phyloP scores from a whole-genome alignment of 2,888 invertebrate species.

The Plusia festucae region DNA sequence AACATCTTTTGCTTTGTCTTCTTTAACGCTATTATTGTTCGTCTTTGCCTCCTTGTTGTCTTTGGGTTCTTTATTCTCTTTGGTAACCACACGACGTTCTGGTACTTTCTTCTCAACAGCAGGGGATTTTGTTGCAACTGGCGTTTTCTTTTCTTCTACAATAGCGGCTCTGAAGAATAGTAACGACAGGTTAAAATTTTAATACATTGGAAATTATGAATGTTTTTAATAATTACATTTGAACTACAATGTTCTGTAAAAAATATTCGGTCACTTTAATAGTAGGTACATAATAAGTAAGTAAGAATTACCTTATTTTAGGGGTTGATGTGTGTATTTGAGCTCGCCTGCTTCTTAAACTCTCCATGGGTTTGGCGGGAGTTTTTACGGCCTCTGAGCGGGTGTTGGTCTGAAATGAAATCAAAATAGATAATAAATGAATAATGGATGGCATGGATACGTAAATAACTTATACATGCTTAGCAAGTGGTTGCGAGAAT shows the following conservation, averaged over 20 bases:
- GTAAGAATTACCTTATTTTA: constrained; percentile 71
- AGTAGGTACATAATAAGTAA: background rate
- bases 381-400: constrained; percentile 71
- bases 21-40: constrained; percentile 65
- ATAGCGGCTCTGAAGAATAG: constrained; percentile 61
- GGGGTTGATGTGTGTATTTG: constrained; percentile 82
- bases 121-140: constrained; percentile 57
- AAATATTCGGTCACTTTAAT: no score
- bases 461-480: background rate
- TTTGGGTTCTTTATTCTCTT: constrained; percentile 82
- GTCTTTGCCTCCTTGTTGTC: constrained; percentile 72
- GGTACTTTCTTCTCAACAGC: constrained; percentile 69
- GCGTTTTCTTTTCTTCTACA: constrained; percentile 72
- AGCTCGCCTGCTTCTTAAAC: constrained; percentile 69
- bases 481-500: no score
- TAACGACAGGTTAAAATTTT: background rate
- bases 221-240: no score
- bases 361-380: constrained; percentile 67
- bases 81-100: constrained; percentile 73
- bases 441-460: background rate
- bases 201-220: no score
- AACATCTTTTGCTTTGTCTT: constrained; percentile 60
- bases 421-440: no score
- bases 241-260: no score
- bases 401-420: constrained; percentile 75